phyloP scores from a whole-genome alignment of 1,140 invertebrate species.

The Drosophila bocqueti region DNA sequence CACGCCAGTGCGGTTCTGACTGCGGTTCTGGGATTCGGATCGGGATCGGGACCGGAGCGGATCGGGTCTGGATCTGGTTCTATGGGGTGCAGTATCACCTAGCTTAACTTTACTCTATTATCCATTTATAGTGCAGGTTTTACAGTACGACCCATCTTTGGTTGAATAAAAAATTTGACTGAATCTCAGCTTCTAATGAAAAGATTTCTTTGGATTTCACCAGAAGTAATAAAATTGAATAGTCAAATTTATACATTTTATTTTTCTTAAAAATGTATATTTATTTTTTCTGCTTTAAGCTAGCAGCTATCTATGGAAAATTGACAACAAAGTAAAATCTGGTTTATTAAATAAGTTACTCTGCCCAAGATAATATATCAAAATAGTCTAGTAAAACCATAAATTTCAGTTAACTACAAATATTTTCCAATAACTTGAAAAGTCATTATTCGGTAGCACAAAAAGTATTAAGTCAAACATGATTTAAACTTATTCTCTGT shows the following conservation, averaged over 20 bases:
- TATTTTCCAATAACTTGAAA: not conserved
- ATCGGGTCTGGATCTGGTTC: conserved; percentile 19
- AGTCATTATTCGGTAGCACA: conserved; percentile 1
- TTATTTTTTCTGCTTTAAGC: too few relatives aligned
- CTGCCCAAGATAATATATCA: not conserved
- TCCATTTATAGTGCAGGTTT: conserved; percentile 10
- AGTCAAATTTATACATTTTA: not conserved
- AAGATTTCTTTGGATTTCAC: not conserved
- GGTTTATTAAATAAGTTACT: not conserved
- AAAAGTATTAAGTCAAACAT: not conserved
- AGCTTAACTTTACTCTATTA: conserved; percentile 27
- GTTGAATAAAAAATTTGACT: too few relatives aligned
- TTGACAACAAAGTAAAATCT: too few relatives aligned
- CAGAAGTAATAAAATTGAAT: not conserved
- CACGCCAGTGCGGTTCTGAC: conserved; percentile 35
- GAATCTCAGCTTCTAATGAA: not conserved
- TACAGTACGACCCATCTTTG: not conserved
- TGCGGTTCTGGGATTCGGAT: conserved; percentile 12
- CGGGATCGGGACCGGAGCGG: conserved; percentile 19
- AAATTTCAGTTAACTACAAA: not conserved
- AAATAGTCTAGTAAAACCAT: not conserved
- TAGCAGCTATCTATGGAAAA: not conserved
- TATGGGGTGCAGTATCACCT: conserved; percentile 18
- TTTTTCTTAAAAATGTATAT: not conserved
- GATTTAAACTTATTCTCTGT: not conserved